phyloP scores from a whole-genome alignment of 2,888 invertebrate species.

The Tridacna crocea region DNA sequence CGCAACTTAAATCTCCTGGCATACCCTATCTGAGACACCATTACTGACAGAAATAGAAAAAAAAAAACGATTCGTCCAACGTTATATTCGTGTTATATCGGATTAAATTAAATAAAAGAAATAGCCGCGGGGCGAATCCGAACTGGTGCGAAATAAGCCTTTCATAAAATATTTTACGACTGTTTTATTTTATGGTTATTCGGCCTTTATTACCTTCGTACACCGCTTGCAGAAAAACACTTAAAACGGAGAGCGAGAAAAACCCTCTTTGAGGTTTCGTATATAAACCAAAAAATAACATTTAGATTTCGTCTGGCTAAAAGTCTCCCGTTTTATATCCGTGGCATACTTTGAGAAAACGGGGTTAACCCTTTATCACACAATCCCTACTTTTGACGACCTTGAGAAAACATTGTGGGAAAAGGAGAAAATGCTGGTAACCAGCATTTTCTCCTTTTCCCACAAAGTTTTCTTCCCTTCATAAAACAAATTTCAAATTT shows the following conservation, averaged over 20 bases:
- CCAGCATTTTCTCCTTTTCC: no score
- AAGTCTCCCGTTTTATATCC: not conserved
- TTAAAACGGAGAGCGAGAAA: conserved; percentile 8
- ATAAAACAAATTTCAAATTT: no score
- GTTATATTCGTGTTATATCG: no score
- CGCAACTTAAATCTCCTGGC: no score
- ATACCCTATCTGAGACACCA: no score
- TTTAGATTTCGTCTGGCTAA: conserved; percentile 8
- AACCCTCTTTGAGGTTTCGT: not conserved
- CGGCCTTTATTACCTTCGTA: conserved; percentile 22
- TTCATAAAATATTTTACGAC: conserved; percentile 29
- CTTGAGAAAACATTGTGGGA: no score
- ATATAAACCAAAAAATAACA: conserved; percentile 9
- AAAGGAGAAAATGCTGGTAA: no score
- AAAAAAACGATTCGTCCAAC: no score
- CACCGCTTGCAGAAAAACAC: conserved; percentile 16
- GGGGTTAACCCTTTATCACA: no score
- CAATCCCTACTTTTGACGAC: no score
- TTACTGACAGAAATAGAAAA: no score
- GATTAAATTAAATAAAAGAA: not conserved
- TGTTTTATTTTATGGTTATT: conserved; percentile 29
- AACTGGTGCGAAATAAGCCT: conserved; percentile 27
- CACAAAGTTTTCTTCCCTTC: no score
- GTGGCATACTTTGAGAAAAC: not conserved
- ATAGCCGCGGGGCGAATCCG: conserved; percentile 6